Percentiles rank a stretch among this genome's conserved stretches.
These are phyloP conservation scores for Orchestia grillus DNA, from an alignment of 1,140 invertebrate species.

Conservation along the genomic window DNA sequence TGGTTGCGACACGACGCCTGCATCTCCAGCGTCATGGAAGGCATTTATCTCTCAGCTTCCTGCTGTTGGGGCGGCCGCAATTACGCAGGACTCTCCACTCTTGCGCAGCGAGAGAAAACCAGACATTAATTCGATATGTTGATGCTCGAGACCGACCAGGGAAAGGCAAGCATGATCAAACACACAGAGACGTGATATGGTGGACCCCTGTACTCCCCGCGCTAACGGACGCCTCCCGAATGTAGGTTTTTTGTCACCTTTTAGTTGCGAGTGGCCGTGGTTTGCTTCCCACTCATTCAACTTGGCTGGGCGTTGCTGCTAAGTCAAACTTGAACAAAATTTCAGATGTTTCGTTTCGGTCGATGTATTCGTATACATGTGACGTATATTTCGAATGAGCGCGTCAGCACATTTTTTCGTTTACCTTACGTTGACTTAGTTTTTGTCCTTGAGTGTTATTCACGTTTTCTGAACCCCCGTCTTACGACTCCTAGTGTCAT, in stretches of 20 bases:
- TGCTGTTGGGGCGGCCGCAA: not conserved
- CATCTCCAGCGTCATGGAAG: not conserved
- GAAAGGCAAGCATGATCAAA: not conserved
- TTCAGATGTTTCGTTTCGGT: not conserved
- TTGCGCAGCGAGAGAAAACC: not conserved
- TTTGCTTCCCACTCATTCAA: not conserved
- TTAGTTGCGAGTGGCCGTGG: not conserved
- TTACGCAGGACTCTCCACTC: not conserved
- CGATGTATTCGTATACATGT: not conserved
- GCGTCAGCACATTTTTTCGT: not conserved
- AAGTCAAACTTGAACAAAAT: not conserved
- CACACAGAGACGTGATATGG: not conserved
- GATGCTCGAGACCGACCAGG: not conserved
- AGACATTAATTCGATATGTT: not conserved
- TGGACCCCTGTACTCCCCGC: not conserved
- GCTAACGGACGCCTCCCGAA: not conserved
- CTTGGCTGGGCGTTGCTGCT: not conserved
- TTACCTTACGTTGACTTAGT: not conserved
- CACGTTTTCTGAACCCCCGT: too few relatives aligned
- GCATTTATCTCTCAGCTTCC: not conserved
- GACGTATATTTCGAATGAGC: not conserved
- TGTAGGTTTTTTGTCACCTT: not conserved
- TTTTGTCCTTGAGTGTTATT: not conserved
- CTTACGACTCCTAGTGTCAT: too few relatives aligned
- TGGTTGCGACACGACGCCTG: not conserved